Evolutionary conservation across 2,113 vertebrate genomes (phyloP).

Genomic region (Aegotheles bennettii): DNA sequence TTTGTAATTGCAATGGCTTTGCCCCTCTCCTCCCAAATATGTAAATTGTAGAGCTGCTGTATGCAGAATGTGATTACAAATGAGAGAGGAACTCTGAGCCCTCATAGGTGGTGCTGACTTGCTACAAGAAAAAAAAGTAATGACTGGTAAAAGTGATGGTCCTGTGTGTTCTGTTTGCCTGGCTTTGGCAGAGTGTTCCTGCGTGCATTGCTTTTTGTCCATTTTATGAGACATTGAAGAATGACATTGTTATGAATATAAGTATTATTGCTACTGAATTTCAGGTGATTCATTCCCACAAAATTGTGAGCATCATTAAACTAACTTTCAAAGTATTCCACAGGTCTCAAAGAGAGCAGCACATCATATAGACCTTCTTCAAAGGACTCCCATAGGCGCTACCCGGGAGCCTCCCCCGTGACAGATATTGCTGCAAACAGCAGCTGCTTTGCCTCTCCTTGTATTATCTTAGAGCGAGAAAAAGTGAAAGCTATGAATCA

Average conservation of each 20-base stretch:
- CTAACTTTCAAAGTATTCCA: background rate
- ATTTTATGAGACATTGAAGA: background rate
- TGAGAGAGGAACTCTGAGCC: background rate
- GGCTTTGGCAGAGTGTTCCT: background rate
- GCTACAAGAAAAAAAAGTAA: background rate
- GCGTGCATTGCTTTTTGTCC: background rate
- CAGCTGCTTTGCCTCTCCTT: background rate
- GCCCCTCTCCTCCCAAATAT: background rate
- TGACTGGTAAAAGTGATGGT: background rate
- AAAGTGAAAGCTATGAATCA: background rate
- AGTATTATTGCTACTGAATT: background rate
- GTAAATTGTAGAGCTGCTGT: fast-evolving
- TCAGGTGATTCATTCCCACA: background rate
- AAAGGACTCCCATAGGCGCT: background rate
- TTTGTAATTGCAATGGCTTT: background rate
- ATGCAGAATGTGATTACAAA: background rate
- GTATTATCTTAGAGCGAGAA: background rate
- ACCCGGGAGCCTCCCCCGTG: background rate
- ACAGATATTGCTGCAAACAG: background rate
- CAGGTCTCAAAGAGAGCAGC: background rate
- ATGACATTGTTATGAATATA: background rate
- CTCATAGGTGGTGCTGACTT: background rate
- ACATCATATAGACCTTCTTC: background rate
- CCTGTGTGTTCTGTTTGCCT: background rate
- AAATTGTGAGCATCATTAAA: background rate